Base-by-base conservation (phyloP, 2,888 invertebrate genomes). In the Standfussiana lucernea region DNA sequence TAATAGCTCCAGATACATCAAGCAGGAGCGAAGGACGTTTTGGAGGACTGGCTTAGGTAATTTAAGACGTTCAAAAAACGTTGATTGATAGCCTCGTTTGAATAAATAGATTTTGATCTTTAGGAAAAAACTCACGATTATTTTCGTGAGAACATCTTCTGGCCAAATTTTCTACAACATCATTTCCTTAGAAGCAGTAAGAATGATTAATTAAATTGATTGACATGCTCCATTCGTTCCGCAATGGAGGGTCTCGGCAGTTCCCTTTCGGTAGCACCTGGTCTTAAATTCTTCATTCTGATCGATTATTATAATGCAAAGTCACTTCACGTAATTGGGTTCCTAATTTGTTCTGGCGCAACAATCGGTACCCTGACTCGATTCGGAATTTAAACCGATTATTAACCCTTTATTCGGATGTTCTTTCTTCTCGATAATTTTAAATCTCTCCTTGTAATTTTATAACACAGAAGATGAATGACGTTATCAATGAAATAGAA, bases 131-230 rank as follows among this genome's bases (percentile, higher is more conserved):
- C 11, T 15, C 18, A n/a, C 24, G 53, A 72, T 40, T 59, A 71
- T 59, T 72, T 80, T 85, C 82, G 83, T 83, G 86, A 85, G 82
- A 86, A 72, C 70, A 59, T 72, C 45, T 45, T 59, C 45, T 24
- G 59, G 80, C 68, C 66, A 85, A 86, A 79, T 88, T 88, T 82
- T 74, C 75, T 74, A 75, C 82, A 84, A 92, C 82, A 92, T 93
- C 69, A 92, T 91, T 90, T 91, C 88, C 89, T 91, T 91, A 90
- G 88, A 81, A 90, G 87, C 90, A 90, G 90, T 93, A 92, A 92
- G 90, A 94, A 94, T 94, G 94, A 96, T 95, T 95, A 96, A 96
- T 96, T 95, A 95, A 93, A 92, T 91, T 93, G 93, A 95, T 96
- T 96, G 95, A 94, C 93, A 94, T 92, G 95, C 89, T 89, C 89